phyloP scores from a whole-genome alignment of 2,888 invertebrate genomes.

The Zygothrica quintamaculata region DNA sequence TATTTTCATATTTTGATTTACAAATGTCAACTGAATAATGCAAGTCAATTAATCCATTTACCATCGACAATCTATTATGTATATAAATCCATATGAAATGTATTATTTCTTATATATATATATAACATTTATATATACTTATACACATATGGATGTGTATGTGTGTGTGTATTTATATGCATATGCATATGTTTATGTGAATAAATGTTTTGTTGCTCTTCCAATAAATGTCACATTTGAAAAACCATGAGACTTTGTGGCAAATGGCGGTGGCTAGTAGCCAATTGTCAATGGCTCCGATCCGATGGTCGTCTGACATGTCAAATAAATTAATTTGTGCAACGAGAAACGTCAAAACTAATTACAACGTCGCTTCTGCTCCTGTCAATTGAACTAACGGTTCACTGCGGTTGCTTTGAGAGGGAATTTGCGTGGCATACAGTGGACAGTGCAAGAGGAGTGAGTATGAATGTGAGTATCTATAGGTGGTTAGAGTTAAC shows the following conservation, averaged over 20 bases:
- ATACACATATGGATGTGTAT: constrained; percentile 17
- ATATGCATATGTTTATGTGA: constrained; percentile 22
- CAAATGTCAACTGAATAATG: constrained; percentile 14
- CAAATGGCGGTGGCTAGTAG: constrained; percentile 37
- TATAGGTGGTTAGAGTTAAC: constrained; percentile 9
- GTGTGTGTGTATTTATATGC: constrained; percentile 23
- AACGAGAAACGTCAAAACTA: constrained; percentile 83
- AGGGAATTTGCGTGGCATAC: not conserved
- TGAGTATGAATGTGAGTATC: not conserved
- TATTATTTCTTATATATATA: not conserved
- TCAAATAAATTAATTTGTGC: constrained; percentile 84
- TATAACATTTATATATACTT: constrained; percentile 7
- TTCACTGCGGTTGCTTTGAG: constrained; percentile 36
- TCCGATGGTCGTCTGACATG: constrained; percentile 72
- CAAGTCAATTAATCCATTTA: constrained; percentile 15
- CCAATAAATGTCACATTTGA: constrained; percentile 69
- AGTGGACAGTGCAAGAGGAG: too few relatives aligned
- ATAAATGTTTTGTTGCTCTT: constrained; percentile 60
- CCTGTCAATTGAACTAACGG: constrained; percentile 61
- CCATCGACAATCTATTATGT: constrained; percentile 1
- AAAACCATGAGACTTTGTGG: constrained; percentile 58
- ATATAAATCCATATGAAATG: constrained; percentile 12
- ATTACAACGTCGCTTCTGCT: constrained; percentile 76
- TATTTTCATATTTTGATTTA: constrained; percentile 1
- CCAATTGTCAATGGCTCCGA: constrained; percentile 60